phyloP scores from a whole-genome alignment of 1,140 invertebrate species.

The Euwallacea fornicatus region DNA sequence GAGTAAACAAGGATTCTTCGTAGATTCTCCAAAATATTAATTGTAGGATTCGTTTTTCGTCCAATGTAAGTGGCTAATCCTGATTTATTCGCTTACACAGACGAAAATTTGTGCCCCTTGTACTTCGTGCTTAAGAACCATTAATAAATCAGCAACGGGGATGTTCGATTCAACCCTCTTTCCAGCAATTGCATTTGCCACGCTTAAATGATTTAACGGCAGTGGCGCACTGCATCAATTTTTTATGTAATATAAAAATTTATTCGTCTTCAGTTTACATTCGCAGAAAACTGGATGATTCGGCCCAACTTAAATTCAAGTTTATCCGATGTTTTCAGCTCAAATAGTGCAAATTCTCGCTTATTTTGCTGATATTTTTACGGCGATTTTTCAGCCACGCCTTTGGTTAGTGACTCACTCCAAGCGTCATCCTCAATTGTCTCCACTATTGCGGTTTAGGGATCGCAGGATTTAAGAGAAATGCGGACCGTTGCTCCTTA shows the following conservation, averaged over 20 bases:
- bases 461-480: conserved; percentile 17
- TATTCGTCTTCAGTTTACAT: too few relatives aligned
- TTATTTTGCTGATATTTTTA: background rate
- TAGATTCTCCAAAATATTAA: too few relatives aligned
- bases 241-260: background rate
- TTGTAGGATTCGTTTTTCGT: conserved; percentile 15
- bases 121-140: conserved; percentile 36
- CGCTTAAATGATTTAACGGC: conserved; percentile 26
- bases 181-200: conserved; percentile 34
- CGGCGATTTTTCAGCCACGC: background rate
- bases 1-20: too few relatives aligned
- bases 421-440: conserved; percentile 4
- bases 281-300: too few relatives aligned
- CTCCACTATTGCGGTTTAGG: conserved; percentile 13
- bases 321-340: background rate
- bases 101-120: conserved; percentile 36
- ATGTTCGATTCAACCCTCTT: conserved; percentile 28
- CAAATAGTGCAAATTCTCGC: background rate
- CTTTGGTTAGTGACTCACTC: conserved; percentile 24
- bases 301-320: too few relatives aligned
- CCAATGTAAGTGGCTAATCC: conserved; percentile 21
- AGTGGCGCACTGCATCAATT: conserved; percentile 17
- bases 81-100: conserved; percentile 36
- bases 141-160: conserved; percentile 37
- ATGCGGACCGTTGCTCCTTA: conserved; percentile 25